Evolutionary conservation across 2,888 invertebrate genomes (phyloP).

Genomic region (Embidobia sp.): DNA sequence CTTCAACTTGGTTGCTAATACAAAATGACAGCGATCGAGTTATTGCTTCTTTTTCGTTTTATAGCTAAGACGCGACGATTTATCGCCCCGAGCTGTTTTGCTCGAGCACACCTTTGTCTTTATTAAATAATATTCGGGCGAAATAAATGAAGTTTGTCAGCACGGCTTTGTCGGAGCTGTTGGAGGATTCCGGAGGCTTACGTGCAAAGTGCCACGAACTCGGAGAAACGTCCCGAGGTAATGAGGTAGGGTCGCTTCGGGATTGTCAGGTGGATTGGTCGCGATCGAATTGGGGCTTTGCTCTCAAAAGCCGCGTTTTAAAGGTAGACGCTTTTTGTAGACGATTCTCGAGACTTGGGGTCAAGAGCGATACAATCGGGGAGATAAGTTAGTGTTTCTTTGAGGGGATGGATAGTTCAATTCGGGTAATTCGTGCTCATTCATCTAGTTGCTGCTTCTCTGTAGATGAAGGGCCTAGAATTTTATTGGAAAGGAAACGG

Average conservation of each 20-base stretch:
- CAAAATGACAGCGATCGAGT: conserved; percentile 47
- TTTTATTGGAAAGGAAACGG: too few relatives aligned
- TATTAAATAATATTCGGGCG: conserved; percentile 57
- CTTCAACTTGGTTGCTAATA: conserved; percentile 46
- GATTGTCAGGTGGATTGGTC: conserved; percentile 16
- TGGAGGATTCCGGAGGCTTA: conserved; percentile 16
- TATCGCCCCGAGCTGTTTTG: conserved; percentile 43
- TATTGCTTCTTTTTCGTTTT: conserved; percentile 27
- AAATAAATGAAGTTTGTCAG: conserved; percentile 55
- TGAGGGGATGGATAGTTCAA: too few relatives aligned
- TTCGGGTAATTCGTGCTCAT: too few relatives aligned
- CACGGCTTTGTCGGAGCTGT: conserved; percentile 15
- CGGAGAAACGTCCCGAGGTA: conserved; percentile 22
- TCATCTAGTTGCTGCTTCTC: too few relatives aligned
- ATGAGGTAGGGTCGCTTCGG: conserved; percentile 10
- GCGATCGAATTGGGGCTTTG: conserved; percentile 9
- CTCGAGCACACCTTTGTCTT: conserved; percentile 49
- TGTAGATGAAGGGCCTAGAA: too few relatives aligned
- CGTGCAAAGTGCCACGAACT: conserved; percentile 23
- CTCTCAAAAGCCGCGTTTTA: neutral
- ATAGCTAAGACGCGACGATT: conserved; percentile 9
- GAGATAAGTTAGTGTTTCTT: too few relatives aligned
- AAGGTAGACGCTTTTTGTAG: neutral
- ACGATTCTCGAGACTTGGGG: neutral
- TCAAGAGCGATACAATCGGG: too few relatives aligned